These are phyloP conservation scores for Drosophila insularis DNA, from an alignment of 1,140 invertebrate species.

Conservation along the genomic window DNA sequence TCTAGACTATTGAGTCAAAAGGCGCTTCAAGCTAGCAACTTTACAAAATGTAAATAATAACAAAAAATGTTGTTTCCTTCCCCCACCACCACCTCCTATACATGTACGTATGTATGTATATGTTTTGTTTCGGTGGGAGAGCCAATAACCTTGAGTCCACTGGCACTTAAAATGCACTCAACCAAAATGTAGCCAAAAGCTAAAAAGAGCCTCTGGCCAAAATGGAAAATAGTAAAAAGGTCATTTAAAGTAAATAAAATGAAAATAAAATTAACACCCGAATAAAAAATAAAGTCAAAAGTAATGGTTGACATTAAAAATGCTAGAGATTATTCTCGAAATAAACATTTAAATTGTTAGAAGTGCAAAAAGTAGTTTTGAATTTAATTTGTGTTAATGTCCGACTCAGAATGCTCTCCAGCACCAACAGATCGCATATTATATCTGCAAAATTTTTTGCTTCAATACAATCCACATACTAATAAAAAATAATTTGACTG, in stretches of 20 bases:
- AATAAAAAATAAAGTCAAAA: slow-evolving; percentile 25
- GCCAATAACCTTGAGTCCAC: slow-evolving; percentile 46
- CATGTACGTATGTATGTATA: too few relatives aligned
- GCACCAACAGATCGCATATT: too few relatives aligned
- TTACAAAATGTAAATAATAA: slow-evolving; percentile 49
- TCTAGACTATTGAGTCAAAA: slow-evolving; percentile 43
- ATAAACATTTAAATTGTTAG: too few relatives aligned
- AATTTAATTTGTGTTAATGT: too few relatives aligned
- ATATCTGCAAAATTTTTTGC: too few relatives aligned
- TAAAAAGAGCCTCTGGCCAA: slow-evolving; percentile 22
- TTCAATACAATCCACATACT: too few relatives aligned
- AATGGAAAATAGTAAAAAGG: slow-evolving; percentile 39
- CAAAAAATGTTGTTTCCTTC: slow-evolving; percentile 22
- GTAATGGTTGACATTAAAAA: background rate
- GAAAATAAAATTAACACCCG: slow-evolving; percentile 62
- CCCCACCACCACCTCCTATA: background rate
- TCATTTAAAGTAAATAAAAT: slow-evolving; percentile 48
- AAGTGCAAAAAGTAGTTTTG: too few relatives aligned
- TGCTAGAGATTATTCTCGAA: background rate
- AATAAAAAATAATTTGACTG: too few relatives aligned
- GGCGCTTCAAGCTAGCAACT: slow-evolving; percentile 21
- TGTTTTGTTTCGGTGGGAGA: background rate
- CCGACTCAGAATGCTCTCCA: too few relatives aligned
- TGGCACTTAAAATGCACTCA: slow-evolving; percentile 63
- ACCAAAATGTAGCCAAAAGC: slow-evolving; percentile 48